A percentile compares a stretch with the other conserved stretches of the same genome.
Evolutionary conservation across 2,113 vertebrate genomes (phyloP).

Genomic region (Pelvicachromis taeniatus): DNA sequence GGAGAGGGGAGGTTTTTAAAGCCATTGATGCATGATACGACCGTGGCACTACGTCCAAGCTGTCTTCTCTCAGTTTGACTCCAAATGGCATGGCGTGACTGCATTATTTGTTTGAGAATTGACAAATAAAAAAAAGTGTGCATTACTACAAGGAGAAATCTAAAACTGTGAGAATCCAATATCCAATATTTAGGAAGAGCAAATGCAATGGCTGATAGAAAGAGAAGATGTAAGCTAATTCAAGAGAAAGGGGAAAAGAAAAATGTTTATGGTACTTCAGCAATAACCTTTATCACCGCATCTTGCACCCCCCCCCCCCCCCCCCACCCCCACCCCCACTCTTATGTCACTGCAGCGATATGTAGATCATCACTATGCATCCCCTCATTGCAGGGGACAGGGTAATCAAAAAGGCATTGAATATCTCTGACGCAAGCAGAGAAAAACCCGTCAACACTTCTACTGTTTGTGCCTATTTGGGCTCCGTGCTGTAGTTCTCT

Average conservation of each 20-base stretch:
- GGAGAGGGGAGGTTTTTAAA: constrained; percentile 15
- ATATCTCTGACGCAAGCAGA: constrained; percentile 55
- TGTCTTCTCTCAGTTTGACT: constrained; percentile 28
- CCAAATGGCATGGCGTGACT: constrained; percentile 30
- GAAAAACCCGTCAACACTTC: constrained; percentile 28
- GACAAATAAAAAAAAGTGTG: constrained; percentile 21
- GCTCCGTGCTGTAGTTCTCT: constrained; percentile 22
- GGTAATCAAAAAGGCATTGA: constrained; percentile 39
- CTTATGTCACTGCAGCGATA: constrained; percentile 36
- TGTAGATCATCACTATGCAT: constrained; percentile 38
- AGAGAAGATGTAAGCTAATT: not conserved
- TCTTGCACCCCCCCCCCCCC: not conserved
- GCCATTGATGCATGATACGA: constrained; percentile 38
- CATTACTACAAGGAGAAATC: not conserved
- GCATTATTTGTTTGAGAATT: constrained; percentile 22
- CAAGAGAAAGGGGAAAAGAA: not conserved
- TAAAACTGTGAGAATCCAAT: not conserved
- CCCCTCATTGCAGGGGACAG: constrained; percentile 15
- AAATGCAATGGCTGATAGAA: not conserved
- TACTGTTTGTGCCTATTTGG: constrained; percentile 6
- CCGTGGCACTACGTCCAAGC: constrained; percentile 9
- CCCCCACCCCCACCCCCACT: not conserved
- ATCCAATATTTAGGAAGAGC: not conserved
- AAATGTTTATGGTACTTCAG: constrained; percentile 27
- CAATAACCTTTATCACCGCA: constrained; percentile 7